phyloP scores from a whole-genome alignment of 2,797 vertebrate genomes.

The Merluccius polli region DNA sequence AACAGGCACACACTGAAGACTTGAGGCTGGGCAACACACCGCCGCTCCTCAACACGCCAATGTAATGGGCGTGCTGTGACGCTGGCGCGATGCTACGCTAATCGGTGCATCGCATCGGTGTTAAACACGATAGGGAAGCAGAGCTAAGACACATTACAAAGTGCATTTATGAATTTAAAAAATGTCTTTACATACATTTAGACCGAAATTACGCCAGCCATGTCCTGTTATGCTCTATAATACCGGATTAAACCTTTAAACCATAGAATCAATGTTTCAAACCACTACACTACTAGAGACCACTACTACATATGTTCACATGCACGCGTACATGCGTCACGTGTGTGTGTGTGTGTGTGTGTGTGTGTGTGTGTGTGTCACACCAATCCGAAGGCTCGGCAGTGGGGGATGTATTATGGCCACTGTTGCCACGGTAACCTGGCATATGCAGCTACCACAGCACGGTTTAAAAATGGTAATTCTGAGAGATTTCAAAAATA shows the following conservation, averaged over 20 bases:
- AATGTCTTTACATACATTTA: not conserved
- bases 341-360: too few species aligned
- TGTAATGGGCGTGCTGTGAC: too few species aligned
- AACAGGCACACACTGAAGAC: not conserved
- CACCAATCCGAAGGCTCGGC: not conserved
- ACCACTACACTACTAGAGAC: not conserved
- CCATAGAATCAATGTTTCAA: not conserved
- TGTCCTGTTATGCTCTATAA: not conserved
- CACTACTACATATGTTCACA: too few species aligned
- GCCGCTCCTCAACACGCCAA: too few species aligned
- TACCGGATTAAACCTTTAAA: not conserved
- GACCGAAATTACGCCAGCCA: not conserved
- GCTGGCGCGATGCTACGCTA: too few species aligned
- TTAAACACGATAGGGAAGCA: not conserved
- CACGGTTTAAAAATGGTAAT: slow-evolving; percentile 2
- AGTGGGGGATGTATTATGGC: not conserved
- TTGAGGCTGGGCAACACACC: not conserved
- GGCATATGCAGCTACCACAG: not conserved
- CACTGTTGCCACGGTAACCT: slow-evolving; percentile 3
- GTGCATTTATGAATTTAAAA: not conserved
- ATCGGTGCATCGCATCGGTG: too few species aligned
- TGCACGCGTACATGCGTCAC: too few species aligned
- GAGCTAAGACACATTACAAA: not conserved
- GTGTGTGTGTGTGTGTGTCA: not conserved
- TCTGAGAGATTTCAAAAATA: not conserved